Evolutionary conservation across 1,140 invertebrate genomes (phyloP).

Genomic region (Macrocentrus cingulum): DNA sequence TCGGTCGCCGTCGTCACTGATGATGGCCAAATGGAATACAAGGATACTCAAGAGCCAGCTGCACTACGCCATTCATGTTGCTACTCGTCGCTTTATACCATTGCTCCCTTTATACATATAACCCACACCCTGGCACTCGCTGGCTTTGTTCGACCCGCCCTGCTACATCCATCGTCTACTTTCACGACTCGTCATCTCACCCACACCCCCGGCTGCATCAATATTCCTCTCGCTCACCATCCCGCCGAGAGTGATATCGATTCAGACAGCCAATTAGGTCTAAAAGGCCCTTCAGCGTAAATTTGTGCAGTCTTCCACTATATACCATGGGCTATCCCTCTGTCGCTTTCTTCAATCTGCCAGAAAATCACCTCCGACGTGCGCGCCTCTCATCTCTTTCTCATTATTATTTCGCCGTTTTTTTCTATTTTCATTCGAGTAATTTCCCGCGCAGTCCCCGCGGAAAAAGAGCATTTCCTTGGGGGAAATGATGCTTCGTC

Average conservation of each 20-base stretch:
- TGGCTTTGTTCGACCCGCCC: neutral
- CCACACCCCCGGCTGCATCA: constrained; percentile 17
- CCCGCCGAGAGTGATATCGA: constrained; percentile 51
- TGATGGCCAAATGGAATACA: too few species aligned
- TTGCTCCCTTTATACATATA: neutral
- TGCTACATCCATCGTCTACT: constrained; percentile 1
- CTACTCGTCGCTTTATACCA: neutral
- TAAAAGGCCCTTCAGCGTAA: constrained; percentile 53
- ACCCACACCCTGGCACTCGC: neutral
- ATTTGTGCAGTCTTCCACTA: constrained; percentile 36
- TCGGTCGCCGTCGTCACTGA: too few species aligned
- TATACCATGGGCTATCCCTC: too few species aligned
- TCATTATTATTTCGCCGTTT: constrained; percentile 21
- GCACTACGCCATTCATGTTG: constrained; percentile 14
- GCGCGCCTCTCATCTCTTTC: neutral
- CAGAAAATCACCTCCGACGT: constrained; percentile 18
- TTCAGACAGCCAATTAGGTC: constrained; percentile 56
- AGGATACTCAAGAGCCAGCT: constrained; percentile 6
- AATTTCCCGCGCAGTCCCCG: neutral
- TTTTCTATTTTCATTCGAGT: constrained; percentile 27
- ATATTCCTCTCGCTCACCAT: constrained; percentile 22
- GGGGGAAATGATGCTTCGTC: neutral
- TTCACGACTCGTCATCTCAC: constrained; percentile 15
- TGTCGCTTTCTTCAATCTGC: constrained; percentile 29
- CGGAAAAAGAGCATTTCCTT: neutral